Percentiles rank a stretch among this genome's conserved stretches.
Evolutionary conservation across 2,888 invertebrate species (phyloP).

Genomic region (Neoscelio sp.): DNA sequence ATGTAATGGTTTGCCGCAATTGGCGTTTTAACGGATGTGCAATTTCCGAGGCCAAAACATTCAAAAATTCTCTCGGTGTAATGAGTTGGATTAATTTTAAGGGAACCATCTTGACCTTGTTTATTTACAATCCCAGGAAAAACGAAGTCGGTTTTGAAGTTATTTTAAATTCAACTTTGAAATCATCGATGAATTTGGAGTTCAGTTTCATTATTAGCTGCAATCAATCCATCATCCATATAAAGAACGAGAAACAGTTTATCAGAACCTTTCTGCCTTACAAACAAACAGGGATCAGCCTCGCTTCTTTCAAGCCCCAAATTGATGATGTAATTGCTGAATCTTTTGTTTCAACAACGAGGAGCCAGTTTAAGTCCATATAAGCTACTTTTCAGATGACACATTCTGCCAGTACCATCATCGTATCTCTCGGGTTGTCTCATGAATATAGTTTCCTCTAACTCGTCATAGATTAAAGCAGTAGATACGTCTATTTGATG

Average conservation of each 20-base stretch:
- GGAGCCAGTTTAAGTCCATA: conserved; percentile 46
- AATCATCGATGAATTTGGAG: conserved; percentile 34
- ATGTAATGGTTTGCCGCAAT: too few species aligned
- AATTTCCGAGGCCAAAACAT: conserved; percentile 38
- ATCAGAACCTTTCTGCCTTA: neutral
- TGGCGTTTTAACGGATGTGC: conserved; percentile 36
- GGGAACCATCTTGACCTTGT: conserved; percentile 15
- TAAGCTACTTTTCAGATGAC: conserved; percentile 26
- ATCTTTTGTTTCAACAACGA: conserved; percentile 44
- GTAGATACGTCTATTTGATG: conserved; percentile 43
- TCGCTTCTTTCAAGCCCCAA: conserved; percentile 24
- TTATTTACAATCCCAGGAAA: conserved; percentile 56
- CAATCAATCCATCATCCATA: conserved; percentile 45
- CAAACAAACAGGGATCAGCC: conserved; percentile 48
- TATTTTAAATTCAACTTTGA: conserved; percentile 49
- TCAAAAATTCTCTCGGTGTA: conserved; percentile 43
- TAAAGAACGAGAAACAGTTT: conserved; percentile 43
- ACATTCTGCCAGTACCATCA: conserved; percentile 31
- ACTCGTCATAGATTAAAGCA: conserved; percentile 38
- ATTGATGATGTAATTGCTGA: conserved; percentile 11
- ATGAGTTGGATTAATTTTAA: conserved; percentile 33
- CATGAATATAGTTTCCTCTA: conserved; percentile 44
- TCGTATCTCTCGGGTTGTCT: conserved; percentile 26
- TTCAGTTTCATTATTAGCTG: conserved; percentile 10
- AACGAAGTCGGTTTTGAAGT: conserved; percentile 24